A percentile compares a stretch with the other conserved stretches of the same genome.
Conservation (phyloP, 2,797 vertebrate genomes). For the Scomberomorus guttatus region DNA sequence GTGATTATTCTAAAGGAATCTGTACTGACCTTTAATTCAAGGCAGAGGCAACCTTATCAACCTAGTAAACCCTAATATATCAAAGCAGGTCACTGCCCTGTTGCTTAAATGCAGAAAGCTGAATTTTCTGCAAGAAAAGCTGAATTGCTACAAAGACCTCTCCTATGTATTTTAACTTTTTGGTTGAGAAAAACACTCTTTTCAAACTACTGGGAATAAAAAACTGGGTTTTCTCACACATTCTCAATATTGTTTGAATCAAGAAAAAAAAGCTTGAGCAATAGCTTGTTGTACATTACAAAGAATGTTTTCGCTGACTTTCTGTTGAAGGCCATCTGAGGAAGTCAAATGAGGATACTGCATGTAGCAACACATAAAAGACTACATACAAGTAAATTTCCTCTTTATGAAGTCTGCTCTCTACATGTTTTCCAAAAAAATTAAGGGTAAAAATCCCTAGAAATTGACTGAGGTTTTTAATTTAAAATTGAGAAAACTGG, state of each 20-base stretch:
- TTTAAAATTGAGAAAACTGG: neutral
- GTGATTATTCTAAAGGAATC: constrained; percentile 15
- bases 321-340: neutral
- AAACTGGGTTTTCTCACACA: neutral
- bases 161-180: neutral
- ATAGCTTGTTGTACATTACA: neutral
- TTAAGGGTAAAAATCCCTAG: too few species aligned
- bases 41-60: neutral
- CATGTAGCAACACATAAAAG: neutral
- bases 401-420: neutral
- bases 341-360: neutral
- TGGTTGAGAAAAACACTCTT: neutral
- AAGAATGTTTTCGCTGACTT: neutral
- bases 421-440: neutral
- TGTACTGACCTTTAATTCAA: neutral
- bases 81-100: too few species aligned
- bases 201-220: neutral
- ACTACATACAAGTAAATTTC: neutral
- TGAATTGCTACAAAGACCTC: neutral
- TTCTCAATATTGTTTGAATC: neutral
- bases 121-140: neutral
- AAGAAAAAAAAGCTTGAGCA: neutral
- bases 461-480: too few species aligned
- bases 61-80: neutral
- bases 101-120: too few species aligned